Conservation (phyloP, 2,888 invertebrate genomes). For the Trissonchulus sp. region DNA sequence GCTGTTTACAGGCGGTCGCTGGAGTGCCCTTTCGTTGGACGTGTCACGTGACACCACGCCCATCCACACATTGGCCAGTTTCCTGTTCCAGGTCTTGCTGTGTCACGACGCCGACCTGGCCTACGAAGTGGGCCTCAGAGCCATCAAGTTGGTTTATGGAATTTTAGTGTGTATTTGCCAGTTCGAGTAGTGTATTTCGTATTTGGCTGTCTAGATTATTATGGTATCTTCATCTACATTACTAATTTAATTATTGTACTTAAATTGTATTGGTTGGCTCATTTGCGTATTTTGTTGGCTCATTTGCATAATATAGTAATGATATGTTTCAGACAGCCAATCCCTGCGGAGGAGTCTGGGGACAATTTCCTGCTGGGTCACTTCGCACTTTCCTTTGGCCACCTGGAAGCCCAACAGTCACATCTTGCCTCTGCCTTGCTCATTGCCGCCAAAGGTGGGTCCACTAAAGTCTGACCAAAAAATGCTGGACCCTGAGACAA, state of each 20-base stretch:
- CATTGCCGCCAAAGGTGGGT: conserved; percentile 64
- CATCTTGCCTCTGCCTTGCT: conserved; percentile 70
- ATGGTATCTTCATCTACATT: neutral
- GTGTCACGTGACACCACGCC: conserved; percentile 62
- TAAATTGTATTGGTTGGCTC: no score
- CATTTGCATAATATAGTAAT: no score
- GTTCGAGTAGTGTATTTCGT: no score
- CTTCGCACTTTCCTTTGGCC: conserved; percentile 58
- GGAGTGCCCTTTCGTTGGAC: neutral
- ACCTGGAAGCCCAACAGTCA: conserved; percentile 73
- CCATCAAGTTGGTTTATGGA: conserved; percentile 64
- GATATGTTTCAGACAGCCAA: conserved; percentile 61
- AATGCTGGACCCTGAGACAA: no score
- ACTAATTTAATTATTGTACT: no score
- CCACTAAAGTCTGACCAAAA: no score
- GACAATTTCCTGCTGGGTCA: conserved; percentile 54
- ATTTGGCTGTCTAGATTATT: no score
- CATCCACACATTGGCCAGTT: conserved; percentile 75
- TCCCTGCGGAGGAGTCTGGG: conserved; percentile 68
- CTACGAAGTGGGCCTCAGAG: conserved; percentile 69
- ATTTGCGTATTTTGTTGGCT: no score
- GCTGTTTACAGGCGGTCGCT: neutral
- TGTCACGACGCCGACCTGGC: conserved; percentile 71
- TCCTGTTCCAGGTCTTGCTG: conserved; percentile 69
- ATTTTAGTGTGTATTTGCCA: neutral